A percentile compares a stretch with the other conserved stretches of the same genome.
Evolutionary conservation across 2,888 invertebrate species (phyloP).

Genomic region (Acronicta psi): DNA sequence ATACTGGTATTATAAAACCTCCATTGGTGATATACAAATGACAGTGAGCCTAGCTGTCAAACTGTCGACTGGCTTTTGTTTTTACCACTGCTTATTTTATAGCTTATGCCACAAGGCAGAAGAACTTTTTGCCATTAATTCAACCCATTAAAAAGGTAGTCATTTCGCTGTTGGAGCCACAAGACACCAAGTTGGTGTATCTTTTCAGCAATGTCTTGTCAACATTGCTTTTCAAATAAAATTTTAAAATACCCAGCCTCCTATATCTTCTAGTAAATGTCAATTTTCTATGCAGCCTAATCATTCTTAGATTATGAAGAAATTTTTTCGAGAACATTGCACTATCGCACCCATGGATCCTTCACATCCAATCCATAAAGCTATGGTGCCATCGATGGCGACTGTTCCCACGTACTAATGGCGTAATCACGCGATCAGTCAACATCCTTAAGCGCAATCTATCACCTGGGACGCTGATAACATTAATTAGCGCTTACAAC

Average conservation of each 20-base stretch:
- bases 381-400: constrained; percentile 24
- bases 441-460: constrained; percentile 60
- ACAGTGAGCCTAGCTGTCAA: too few species aligned
- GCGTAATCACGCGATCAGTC: constrained; percentile 62
- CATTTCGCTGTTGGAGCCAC: too few species aligned
- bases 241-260: too few species aligned
- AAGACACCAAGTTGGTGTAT: too few species aligned
- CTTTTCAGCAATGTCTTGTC: too few species aligned
- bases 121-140: too few species aligned
- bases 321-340: neutral
- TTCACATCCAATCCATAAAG: constrained; percentile 7
- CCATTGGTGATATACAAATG: too few species aligned
- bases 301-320: neutral
- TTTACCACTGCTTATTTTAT: too few species aligned
- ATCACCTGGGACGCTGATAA: constrained; percentile 59
- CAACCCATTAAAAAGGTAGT: too few species aligned
- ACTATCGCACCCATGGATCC: neutral
- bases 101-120: too few species aligned
- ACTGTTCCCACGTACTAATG: constrained; percentile 48
- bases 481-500: constrained; percentile 49
- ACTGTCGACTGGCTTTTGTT: too few species aligned
- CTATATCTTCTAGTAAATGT: neutral
- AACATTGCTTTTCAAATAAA: too few species aligned
- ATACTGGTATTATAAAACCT: neutral
- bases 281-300: neutral